These are phyloP conservation scores for Rallus crepitans DNA, from an alignment of 2,797 vertebrate species.

Conservation along the genomic window DNA sequence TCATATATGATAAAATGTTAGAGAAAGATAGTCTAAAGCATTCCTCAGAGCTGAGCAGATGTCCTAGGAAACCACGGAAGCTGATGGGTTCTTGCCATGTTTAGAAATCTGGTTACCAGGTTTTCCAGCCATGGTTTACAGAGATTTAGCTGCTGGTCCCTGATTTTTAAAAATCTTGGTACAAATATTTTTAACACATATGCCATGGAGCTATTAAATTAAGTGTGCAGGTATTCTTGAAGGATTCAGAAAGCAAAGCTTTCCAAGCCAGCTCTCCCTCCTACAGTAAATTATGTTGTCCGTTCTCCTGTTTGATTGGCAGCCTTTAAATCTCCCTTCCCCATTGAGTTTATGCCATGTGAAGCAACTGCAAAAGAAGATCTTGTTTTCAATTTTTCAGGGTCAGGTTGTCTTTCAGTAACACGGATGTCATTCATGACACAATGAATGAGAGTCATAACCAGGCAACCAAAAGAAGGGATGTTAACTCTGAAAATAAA, in stretches of 20 bases:
- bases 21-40: neutral
- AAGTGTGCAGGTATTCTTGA: neutral
- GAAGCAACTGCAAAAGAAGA: slow-evolving; percentile 51
- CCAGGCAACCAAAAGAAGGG: slow-evolving; percentile 24
- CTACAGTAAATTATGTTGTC: slow-evolving; percentile 35
- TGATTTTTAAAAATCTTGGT: neutral
- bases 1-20: neutral
- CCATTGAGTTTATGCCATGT: neutral
- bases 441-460: slow-evolving; percentile 40
- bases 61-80: neutral
- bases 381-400: slow-evolving; percentile 57
- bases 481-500: slow-evolving; percentile 39
- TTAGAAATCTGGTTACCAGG: neutral
- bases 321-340: slow-evolving; percentile 34
- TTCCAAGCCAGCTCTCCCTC: neutral
- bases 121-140: neutral
- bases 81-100: neutral
- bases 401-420: slow-evolving; percentile 51
- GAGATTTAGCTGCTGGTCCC: neutral
- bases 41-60: neutral
- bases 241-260: neutral
- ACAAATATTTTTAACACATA: neutral
- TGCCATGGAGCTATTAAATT: neutral
- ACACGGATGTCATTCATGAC: slow-evolving; percentile 21
- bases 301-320: neutral